Conservation (phyloP, 2,888 invertebrate species). For the Erebia ligea region DNA sequence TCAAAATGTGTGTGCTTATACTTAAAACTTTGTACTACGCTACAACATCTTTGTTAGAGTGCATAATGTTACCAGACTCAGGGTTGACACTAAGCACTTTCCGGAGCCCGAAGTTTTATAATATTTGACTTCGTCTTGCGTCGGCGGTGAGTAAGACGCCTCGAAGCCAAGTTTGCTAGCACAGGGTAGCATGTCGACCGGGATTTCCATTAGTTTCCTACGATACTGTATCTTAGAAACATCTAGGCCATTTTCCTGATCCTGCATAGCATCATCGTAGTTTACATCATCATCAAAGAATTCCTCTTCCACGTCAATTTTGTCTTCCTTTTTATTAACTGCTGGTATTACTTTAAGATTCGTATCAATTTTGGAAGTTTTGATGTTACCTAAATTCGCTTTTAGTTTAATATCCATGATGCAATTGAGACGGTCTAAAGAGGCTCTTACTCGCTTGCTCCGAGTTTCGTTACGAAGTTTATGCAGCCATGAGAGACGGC, state of each 20-base stretch:
- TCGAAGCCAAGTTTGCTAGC: conserved; percentile 67
- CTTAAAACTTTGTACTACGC: conserved; percentile 41
- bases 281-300: conserved; percentile 61
- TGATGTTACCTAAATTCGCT: conserved; percentile 52
- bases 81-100: conserved; percentile 42
- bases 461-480: conserved; percentile 88
- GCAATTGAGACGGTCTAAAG: conserved; percentile 88
- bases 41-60: conserved; percentile 53
- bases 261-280: conserved; percentile 73
- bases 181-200: conserved; percentile 68
- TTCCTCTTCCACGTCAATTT: conserved; percentile 66
- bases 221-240: conserved; percentile 65
- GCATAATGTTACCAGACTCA: conserved; percentile 48
- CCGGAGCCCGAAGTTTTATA: conserved; percentile 65
- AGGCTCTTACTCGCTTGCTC: conserved; percentile 85
- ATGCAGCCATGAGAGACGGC: conserved; percentile 91
- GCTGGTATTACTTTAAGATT: conserved; percentile 43
- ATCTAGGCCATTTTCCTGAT: conserved; percentile 63
- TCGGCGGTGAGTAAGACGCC: conserved; percentile 69
- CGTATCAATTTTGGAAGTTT: conserved; percentile 51
- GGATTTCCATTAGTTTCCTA: conserved; percentile 68
- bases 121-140: conserved; percentile 77
- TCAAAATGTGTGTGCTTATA: conserved; percentile 19
- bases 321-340: conserved; percentile 48
- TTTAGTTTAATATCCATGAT: conserved; percentile 80